These are phyloP conservation scores for Tetrax tetrax DNA, from an alignment of 2,113 vertebrate species.

Conservation along the genomic window DNA sequence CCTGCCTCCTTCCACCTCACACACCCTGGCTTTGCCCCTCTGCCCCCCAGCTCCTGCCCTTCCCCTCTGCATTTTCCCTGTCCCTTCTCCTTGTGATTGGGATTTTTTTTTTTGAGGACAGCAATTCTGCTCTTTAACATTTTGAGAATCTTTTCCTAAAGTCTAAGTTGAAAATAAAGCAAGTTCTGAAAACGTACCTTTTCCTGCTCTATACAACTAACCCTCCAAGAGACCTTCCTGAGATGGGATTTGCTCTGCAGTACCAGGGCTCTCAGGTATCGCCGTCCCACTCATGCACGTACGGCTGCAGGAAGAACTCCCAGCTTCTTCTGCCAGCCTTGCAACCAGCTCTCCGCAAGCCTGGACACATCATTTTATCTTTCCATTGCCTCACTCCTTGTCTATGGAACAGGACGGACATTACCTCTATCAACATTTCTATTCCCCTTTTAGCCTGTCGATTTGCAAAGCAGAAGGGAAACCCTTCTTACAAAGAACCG, in stretches of 20 bases:
- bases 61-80: not conserved
- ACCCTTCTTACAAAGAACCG: not conserved
- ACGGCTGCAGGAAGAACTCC: not conserved
- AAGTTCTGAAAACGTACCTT: not conserved
- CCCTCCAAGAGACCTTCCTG: not conserved
- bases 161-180: not conserved
- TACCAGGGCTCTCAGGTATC: not conserved
- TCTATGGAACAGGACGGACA: not conserved
- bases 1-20: slow-evolving; percentile 1
- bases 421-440: not conserved
- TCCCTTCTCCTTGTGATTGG: not conserved
- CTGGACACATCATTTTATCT: not conserved
- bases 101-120: not conserved
- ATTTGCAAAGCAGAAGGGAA: not conserved
- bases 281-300: not conserved
- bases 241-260: not conserved
- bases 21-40: not conserved
- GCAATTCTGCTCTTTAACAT: not conserved
- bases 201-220: not conserved
- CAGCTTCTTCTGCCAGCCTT: not conserved
- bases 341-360: not conserved
- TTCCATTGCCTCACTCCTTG: not conserved
- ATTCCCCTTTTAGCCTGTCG: not conserved
- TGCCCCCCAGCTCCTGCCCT: slow-evolving; percentile 5
- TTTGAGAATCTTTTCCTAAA: not conserved